A percentile compares a stretch with the other conserved stretches of the same genome.
Evolutionary conservation across 2,888 invertebrate genomes (phyloP).

Genomic region (Lacanobia wlatinum): DNA sequence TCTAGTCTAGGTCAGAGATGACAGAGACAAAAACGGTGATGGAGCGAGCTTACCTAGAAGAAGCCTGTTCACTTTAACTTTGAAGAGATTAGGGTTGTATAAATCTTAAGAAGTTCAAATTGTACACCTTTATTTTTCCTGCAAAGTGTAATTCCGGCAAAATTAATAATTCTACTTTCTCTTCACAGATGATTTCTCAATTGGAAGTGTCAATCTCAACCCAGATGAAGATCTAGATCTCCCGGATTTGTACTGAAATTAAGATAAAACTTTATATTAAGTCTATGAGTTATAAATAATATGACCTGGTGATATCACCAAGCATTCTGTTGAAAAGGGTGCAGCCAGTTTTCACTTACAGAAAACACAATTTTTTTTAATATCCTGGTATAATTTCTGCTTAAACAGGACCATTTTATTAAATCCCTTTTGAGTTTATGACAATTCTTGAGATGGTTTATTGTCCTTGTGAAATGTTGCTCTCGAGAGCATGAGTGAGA

Average conservation of each 20-base stretch:
- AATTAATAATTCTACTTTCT: neutral
- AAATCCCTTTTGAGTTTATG: neutral
- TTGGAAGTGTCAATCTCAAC: constrained; percentile 70
- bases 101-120: too few relatives aligned
- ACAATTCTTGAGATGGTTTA: neutral
- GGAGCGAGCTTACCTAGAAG: too few relatives aligned
- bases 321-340: constrained; percentile 14
- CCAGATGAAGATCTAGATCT: constrained; percentile 80
- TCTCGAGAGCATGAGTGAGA: neutral
- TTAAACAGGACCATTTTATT: constrained; percentile 8
- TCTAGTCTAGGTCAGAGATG: too few relatives aligned
- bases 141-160: neutral
- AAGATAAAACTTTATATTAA: constrained; percentile 14
- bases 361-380: neutral
- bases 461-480: neutral
- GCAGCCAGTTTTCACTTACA: constrained; percentile 10
- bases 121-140: too few relatives aligned
- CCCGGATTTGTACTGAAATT: constrained; percentile 77
- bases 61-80: too few relatives aligned
- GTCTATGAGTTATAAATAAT: constrained; percentile 24
- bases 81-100: too few relatives aligned
- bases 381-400: constrained; percentile 6
- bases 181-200: constrained; percentile 84
- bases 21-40: too few relatives aligned
- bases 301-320: constrained; percentile 44